phyloP scores from a whole-genome alignment of 2,797 vertebrate species.

The Chiloscyllium punctatum region DNA sequence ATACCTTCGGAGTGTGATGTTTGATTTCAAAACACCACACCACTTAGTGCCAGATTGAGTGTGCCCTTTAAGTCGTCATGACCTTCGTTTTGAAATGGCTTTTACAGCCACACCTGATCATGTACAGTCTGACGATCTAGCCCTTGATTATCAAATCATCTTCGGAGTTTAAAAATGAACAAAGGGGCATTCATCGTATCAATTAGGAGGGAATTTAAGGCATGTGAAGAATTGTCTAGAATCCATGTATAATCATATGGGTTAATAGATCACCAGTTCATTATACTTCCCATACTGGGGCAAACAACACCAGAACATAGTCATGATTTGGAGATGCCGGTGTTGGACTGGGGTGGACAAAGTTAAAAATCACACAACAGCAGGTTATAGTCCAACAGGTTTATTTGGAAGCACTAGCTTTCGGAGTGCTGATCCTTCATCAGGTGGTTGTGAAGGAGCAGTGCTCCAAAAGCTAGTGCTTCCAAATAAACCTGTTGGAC shows the following conservation, averaged over 20 bases:
- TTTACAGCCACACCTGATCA: background rate
- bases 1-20: too few relatives aligned
- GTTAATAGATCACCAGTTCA: background rate
- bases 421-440: too few relatives aligned
- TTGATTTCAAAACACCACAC: background rate
- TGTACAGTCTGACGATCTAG: too few relatives aligned
- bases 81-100: background rate
- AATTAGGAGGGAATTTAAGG: background rate
- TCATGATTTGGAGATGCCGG: too few relatives aligned
- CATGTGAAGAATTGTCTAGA: background rate
- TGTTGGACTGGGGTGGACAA: too few relatives aligned
- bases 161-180: background rate
- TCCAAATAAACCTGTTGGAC: too few relatives aligned
- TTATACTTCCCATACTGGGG: background rate
- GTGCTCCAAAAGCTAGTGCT: too few relatives aligned
- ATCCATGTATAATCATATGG: background rate
- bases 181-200: background rate
- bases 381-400: too few relatives aligned
- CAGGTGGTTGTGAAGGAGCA: too few relatives aligned
- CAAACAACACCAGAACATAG: background rate
- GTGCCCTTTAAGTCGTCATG: background rate
- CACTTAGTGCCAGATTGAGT: background rate
- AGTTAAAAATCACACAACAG: too few relatives aligned
- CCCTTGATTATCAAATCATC: background rate
- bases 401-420: too few relatives aligned